Evolutionary conservation across 2,797 vertebrate species (phyloP), one percentile per base, ranked within the genome.

Genomic region (Chromobotia macracanthus): DNA sequence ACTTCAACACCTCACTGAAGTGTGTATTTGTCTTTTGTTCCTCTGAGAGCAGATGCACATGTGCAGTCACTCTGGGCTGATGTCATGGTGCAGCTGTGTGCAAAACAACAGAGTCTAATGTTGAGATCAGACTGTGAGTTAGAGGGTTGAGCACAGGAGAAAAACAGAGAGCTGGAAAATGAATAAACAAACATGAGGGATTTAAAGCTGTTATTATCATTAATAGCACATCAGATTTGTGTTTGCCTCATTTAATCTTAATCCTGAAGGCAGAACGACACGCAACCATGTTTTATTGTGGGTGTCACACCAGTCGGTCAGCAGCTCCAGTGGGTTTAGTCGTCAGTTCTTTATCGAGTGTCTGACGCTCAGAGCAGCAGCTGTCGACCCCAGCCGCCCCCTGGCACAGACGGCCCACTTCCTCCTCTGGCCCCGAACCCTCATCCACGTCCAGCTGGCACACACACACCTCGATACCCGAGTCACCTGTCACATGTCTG

Each of bases 381-480:
- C 86, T 89, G 5, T n/a, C n/a, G n/a, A n/a, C n/a, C n/a, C 83
- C 72, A 0, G 79, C 82, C 1, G 82, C 89, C 77, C 80, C 90
- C 86, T 84, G 89, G 75, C 92, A 94, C 85, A 89, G 84, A 21
- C 79, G 89, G 1, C 88, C 93, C 78, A n/a, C n/a, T n/a, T 92
- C 92, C 75, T 94, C 93, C 0, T 94, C 94, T 1, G 53, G 19
- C 19, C 53, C 53, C 11, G 11, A 56, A 56, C 19, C 19, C 58
- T 61, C 58, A 0, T 93, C 92, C 0, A 87, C 83, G 0, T 94
- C 93, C 81, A 94, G 84, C 79, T 88, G 92, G 85, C 94, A 95
- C 53, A 94, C 90, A 8, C 94, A 95, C 81, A 95, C 92, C 87
- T 95, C 94, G 2, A 95, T 95, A 80, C 94, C 94, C 1, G 94